A percentile compares a stretch with the other conserved stretches of the same genome.
Evolutionary conservation across 1,140 invertebrate species (phyloP).

Genomic region (Portunus trituberculatus): DNA sequence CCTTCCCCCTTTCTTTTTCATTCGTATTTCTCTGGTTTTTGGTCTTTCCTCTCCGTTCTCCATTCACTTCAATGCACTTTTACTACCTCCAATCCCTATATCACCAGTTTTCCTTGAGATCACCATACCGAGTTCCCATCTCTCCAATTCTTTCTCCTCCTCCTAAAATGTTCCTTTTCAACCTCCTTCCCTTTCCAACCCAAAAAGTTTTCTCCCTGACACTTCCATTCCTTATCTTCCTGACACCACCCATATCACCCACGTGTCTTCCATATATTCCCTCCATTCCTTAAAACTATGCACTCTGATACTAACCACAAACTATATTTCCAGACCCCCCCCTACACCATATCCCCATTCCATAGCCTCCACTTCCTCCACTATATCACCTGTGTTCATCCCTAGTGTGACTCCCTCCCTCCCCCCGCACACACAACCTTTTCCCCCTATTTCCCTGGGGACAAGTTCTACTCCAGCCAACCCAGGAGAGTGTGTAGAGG

Average conservation of each 20-base stretch:
- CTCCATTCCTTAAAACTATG: no score
- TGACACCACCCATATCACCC: neutral
- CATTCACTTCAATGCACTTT: neutral
- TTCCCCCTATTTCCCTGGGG: constrained; percentile 50
- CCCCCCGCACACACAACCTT: neutral
- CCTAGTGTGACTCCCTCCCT: neutral
- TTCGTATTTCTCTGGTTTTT: neutral
- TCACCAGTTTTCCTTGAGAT: no score
- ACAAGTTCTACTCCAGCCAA: neutral
- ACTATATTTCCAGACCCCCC: neutral
- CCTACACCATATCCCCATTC: neutral
- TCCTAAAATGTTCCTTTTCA: neutral
- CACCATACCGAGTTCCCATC: no score
- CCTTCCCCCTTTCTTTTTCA: neutral
- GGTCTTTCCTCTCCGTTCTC: neutral
- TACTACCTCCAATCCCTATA: no score
- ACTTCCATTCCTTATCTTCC: neutral
- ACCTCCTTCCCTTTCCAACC: neutral
- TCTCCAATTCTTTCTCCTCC: neutral
- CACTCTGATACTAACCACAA: no score
- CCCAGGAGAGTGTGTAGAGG: neutral
- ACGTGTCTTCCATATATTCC: no score
- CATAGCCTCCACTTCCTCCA: neutral
- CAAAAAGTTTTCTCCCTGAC: no score
- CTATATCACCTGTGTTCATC: neutral